phyloP scores from a whole-genome alignment of 1,140 invertebrate genomes.

The Spodoptera frugiperda region DNA sequence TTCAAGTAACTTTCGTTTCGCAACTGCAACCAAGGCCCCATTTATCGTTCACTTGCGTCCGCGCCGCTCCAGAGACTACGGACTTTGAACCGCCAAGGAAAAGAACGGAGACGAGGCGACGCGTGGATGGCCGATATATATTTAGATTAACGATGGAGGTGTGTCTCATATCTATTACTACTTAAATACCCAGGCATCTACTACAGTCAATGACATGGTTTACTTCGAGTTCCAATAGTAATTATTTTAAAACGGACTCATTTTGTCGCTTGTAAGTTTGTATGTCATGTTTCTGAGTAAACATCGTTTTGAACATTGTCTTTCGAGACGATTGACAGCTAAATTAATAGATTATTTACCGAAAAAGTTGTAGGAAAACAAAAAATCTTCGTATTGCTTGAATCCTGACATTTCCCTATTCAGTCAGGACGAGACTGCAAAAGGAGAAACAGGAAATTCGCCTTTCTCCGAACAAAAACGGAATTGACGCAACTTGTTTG shows the following conservation, averaged over 20 bases:
- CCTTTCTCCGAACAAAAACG: slow-evolving; percentile 11
- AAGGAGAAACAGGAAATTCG: slow-evolving; percentile 18
- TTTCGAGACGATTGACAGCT: too few species aligned
- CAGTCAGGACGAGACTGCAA: neutral
- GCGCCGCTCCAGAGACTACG: slow-evolving; percentile 14
- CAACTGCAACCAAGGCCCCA: slow-evolving; percentile 26
- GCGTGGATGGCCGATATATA: slow-evolving; percentile 8
- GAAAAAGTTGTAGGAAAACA: too few species aligned
- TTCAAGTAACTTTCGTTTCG: slow-evolving; percentile 16
- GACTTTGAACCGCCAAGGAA: slow-evolving; percentile 43
- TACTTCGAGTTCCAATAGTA: too few species aligned
- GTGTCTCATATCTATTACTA: slow-evolving; percentile 27
- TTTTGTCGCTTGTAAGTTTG: too few species aligned
- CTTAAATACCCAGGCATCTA: neutral
- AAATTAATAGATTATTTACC: too few species aligned
- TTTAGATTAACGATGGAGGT: slow-evolving; percentile 38
- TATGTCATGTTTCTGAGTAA: too few species aligned
- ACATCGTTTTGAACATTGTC: too few species aligned
- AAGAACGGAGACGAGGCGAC: neutral
- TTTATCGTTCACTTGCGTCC: neutral
- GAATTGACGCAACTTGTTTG: neutral
- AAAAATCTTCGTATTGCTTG: too few species aligned
- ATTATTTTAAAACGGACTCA: too few species aligned
- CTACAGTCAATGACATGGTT: slow-evolving; percentile 3
- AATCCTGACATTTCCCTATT: slow-evolving; percentile 5